Evolutionary conservation across 2,113 vertebrate genomes (phyloP), one percentile per base, ranked within the genome.

Genomic region (Phaethornis superciliosus): DNA sequence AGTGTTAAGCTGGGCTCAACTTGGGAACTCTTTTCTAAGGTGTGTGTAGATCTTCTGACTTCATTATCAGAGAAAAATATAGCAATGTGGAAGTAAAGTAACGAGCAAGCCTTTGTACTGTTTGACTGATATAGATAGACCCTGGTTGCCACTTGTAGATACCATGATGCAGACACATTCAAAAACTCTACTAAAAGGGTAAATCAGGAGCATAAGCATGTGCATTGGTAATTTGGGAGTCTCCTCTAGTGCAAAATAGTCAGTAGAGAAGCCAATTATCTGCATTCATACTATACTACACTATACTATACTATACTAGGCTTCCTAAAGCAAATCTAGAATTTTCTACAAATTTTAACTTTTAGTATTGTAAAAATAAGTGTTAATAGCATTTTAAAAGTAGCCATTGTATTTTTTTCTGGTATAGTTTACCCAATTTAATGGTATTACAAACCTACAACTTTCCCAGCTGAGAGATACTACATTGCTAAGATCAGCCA

Each of bases 1-100:
- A 49, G 27, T n/a, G 14, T 12, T 59, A 71, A 71, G 12, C 18
- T 51, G 27, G 16, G 6, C 27, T 88, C 0, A 0, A 15, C 52
- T 71, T 59, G 47, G 7, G 23, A 70, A 22, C 15, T 87, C 26
- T 70, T 3, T 65, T 81, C 28, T 28, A 51, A 78, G 15, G 30
- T 67, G 33, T 49, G 4, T 52, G 12, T 56, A 56, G n/a, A 40
- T 20, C 35, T 81, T 85, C 77, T 52, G 18, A 32, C 55, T 81
- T 75, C 10, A 49, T 84, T 88, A 52, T 58, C 47, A 59, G 30
- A 75, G 16, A 24, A 51, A 22, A 54, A 54, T 28, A 54, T 54
- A 49, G 47, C 11, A 23, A 22, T 49, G 47, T 49, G 15, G 13
- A 81, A 62, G 40, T 56, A 47, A 78, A 88, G 12, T 21, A 64